A percentile compares a stretch with the other conserved stretches of the same genome.
Evolutionary conservation across 2,888 invertebrate genomes (phyloP).

Genomic region (Yponomeuta evonymella): DNA sequence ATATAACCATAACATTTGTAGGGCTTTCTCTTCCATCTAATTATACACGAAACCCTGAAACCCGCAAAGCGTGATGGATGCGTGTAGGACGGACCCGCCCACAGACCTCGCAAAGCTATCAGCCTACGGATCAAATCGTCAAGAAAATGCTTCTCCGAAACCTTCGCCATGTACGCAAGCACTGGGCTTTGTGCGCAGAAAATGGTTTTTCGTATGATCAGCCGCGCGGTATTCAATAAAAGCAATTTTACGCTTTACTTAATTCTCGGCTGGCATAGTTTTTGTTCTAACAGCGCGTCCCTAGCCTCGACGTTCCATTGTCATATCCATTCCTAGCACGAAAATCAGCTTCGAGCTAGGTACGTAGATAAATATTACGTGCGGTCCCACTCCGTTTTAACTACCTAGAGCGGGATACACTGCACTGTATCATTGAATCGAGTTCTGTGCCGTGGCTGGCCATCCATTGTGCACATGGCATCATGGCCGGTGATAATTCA

Average conservation of each 20-base stretch:
- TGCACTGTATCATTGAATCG: background rate
- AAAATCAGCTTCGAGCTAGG: too few species aligned
- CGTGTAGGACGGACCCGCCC: background rate
- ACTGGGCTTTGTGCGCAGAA: background rate
- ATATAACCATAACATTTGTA: too few species aligned
- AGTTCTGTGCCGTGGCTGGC: constrained; percentile 45
- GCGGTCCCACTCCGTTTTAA: background rate
- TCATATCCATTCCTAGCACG: background rate
- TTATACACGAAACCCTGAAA: constrained; percentile 14
- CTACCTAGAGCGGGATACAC: background rate
- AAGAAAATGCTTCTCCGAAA: background rate
- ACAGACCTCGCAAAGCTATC: background rate
- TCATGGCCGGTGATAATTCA: constrained; percentile 70
- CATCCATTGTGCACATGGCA: constrained; percentile 60
- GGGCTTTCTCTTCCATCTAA: too few species aligned
- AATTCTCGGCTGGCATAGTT: constrained; percentile 34
- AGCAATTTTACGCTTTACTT: constrained; percentile 33
- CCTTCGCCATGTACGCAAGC: background rate
- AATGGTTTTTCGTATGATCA: constrained; percentile 7
- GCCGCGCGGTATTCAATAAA: constrained; percentile 12
- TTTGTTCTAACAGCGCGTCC: constrained; percentile 47
- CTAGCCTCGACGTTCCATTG: constrained; percentile 23
- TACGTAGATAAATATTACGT: background rate
- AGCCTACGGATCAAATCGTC: background rate
- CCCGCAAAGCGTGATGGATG: background rate